Conservation (phyloP, 2,888 invertebrate species). For the Podotricha telesiphe region DNA sequence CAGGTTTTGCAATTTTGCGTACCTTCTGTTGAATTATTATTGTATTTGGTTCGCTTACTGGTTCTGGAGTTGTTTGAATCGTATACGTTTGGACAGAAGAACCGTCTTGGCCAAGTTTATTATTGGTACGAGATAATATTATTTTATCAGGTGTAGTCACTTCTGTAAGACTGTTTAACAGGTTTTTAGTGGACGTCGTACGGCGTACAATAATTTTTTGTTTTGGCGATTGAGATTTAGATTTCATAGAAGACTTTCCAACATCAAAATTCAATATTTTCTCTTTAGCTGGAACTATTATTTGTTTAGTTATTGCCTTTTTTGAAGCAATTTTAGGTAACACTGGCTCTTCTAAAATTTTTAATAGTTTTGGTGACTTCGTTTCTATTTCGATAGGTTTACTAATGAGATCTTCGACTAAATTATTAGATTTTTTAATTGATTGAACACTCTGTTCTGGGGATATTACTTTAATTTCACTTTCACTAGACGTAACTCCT, state of each 20-base stretch:
- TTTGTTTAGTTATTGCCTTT: slow-evolving; percentile 63
- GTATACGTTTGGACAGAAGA: slow-evolving; percentile 74
- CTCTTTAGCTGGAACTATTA: slow-evolving; percentile 67
- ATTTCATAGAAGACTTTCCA: slow-evolving; percentile 64
- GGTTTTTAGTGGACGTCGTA: slow-evolving; percentile 61
- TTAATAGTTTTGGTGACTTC: slow-evolving; percentile 82
- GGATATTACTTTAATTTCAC: slow-evolving; percentile 29
- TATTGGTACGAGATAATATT: slow-evolving; percentile 67
- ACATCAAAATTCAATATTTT: slow-evolving; percentile 78
- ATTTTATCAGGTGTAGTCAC: slow-evolving; percentile 71
- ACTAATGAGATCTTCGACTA: slow-evolving; percentile 52
- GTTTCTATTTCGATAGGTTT: slow-evolving; percentile 64
- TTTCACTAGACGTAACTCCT: slow-evolving; percentile 34
- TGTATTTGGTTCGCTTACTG: slow-evolving; percentile 62
- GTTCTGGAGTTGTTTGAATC: slow-evolving; percentile 69
- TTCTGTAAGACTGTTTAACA: slow-evolving; percentile 67
- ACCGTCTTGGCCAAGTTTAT: slow-evolving; percentile 63
- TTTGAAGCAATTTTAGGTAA: slow-evolving; percentile 58
- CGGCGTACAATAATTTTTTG: slow-evolving; percentile 79
- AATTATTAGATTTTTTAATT: slow-evolving; percentile 54
- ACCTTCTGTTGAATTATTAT: slow-evolving; percentile 74
- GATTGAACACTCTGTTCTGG: slow-evolving; percentile 57
- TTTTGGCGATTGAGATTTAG: slow-evolving; percentile 64
- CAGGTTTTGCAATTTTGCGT: slow-evolving; percentile 65
- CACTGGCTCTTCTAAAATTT: slow-evolving; percentile 81